Conservation (phyloP, 2,797 vertebrate genomes). For the Heteromormyrus szaboi region DNA sequence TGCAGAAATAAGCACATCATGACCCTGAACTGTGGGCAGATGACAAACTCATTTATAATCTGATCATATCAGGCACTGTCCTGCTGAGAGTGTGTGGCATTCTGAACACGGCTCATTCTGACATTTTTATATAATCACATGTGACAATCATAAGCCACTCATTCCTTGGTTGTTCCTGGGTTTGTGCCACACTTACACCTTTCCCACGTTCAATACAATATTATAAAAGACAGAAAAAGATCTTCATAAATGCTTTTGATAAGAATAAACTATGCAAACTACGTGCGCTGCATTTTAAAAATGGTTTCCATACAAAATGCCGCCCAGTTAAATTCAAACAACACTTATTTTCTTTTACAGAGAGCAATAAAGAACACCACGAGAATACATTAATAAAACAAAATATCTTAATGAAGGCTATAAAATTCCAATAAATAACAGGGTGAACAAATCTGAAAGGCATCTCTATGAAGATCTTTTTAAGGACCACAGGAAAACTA, state of each 20-base stretch:
- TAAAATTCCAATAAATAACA: neutral
- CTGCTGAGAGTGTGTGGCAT: neutral
- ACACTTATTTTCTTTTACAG: neutral
- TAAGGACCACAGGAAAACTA: neutral
- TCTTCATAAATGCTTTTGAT: neutral
- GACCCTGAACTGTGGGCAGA: neutral
- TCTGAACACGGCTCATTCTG: neutral
- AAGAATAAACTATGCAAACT: neutral
- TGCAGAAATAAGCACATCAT: neutral
- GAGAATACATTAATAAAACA: neutral
- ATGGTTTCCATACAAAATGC: neutral
- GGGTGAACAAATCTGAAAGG: neutral
- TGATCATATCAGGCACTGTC: neutral
- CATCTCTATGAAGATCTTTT: neutral
- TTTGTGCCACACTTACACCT: neutral
- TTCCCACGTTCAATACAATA: neutral
- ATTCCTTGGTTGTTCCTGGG: neutral
- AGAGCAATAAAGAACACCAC: neutral
- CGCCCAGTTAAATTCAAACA: neutral
- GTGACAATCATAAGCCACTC: conserved; percentile 16
- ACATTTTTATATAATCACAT: conserved; percentile 15
- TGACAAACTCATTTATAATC: conserved; percentile 14
- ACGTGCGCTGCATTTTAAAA: neutral
- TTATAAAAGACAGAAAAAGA: neutral
- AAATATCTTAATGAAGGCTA: neutral